Conservation (phyloP, 2,113 vertebrate genomes). For the Gnathonemus echidnorhynchus region DNA sequence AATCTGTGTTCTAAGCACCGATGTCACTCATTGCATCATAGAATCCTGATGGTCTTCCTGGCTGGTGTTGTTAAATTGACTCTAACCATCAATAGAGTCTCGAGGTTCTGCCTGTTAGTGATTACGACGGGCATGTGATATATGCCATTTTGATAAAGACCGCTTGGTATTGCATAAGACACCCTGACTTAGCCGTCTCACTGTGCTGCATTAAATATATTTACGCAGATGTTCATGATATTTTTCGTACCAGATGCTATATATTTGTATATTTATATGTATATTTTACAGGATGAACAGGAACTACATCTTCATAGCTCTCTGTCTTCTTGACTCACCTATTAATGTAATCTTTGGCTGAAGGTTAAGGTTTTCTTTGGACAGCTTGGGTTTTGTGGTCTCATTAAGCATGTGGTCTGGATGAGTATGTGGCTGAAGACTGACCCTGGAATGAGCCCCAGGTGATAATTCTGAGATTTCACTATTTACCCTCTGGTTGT, state of each 20-base stretch:
- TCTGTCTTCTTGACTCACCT: neutral
- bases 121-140: neutral
- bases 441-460: neutral
- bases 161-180: neutral
- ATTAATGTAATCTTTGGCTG: neutral
- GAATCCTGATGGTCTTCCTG: neutral
- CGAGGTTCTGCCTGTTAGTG: neutral
- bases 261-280: neutral
- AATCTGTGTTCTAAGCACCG: neutral
- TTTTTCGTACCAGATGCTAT: neutral
- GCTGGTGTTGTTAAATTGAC: neutral
- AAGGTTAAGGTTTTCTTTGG: neutral
- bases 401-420: neutral
- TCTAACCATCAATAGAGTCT: neutral
- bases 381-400: neutral
- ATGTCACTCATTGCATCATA: neutral
- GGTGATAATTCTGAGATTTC: neutral
- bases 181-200: neutral
- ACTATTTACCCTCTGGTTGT: neutral
- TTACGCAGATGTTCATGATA: neutral
- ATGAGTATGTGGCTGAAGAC: neutral
- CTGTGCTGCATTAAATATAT: neutral
- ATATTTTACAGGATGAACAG: neutral
- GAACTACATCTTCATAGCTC: neutral
- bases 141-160: neutral